Base-by-base conservation (phyloP, 2,797 vertebrate genomes). In the Oreortyx pictus region DNA sequence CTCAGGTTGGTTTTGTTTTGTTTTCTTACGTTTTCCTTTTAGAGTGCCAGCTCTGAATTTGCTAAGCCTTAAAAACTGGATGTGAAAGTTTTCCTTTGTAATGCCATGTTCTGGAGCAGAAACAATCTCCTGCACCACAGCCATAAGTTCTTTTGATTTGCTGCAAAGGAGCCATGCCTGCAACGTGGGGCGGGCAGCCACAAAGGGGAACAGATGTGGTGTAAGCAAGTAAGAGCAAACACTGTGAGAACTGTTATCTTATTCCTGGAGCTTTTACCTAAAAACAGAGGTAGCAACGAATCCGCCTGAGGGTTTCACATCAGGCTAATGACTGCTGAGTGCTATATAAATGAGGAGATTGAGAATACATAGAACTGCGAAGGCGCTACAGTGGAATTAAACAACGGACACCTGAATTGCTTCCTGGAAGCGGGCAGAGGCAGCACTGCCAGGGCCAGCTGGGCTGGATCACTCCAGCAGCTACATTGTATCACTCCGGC, bases 381-480 rank as follows among this genome's bases (percentile, higher is more conserved):
- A 75, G 43, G 44, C 1, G 62, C 24, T 59, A 18, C 10, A 50
- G 46, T 25, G 82, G 44, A 4, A 4, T 46, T 78, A 61, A 81
- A 90, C 35, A 77, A 46, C 13, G 27, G 57, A 67, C 54, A 81
- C n/a, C 49, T 75, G 33, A 82, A 93, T 85, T 27, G n/a, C n/a
- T 82, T 84, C 44, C 56, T 73, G 41, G 31, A 43, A 59, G 35
- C 20, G 27, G 35, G 14, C 6, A 84, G 52, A 46, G 23, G 41
- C 29, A 80, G 52, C 54, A 66, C 33, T 82, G 52, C 49, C 31
- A 18, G 0, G 2, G 57, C 59, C 46, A 93, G 49, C 17, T 8
- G 20, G 31, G 20, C 52, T 88, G 75, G 71, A 91, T 19, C 44
- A 20, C 20, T 82, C 14, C 7, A 15, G 49, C 49, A 50, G 49